Conservation (phyloP, 2,888 invertebrate genomes). For the Hesperia comma region DNA sequence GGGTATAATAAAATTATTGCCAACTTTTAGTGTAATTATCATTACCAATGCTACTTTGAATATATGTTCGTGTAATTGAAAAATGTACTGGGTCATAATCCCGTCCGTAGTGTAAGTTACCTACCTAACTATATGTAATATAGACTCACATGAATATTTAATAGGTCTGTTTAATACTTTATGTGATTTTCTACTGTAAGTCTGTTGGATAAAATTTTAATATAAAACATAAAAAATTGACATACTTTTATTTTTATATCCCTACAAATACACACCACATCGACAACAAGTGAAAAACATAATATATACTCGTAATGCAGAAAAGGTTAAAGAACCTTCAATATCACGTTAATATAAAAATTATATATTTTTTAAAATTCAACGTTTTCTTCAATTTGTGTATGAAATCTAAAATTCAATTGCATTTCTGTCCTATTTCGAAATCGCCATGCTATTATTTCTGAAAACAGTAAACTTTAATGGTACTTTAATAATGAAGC, state of each 20-base stretch:
- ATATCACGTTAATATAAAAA: too few species aligned
- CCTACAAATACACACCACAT: neutral
- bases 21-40: constrained; percentile 46
- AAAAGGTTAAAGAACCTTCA: too few species aligned
- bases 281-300: neutral
- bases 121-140: constrained; percentile 82
- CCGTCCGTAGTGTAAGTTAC: constrained; percentile 82
- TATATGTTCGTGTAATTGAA: constrained; percentile 74
- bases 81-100: constrained; percentile 83
- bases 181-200: constrained; percentile 83
- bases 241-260: constrained; percentile 15
- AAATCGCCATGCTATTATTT: too few species aligned
- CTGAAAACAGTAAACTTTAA: too few species aligned
- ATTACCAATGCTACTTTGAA: constrained; percentile 56
- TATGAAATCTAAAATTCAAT: too few species aligned
- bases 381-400: too few species aligned
- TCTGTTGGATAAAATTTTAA: constrained; percentile 82
- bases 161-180: constrained; percentile 82
- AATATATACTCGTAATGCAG: neutral
- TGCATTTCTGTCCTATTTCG: too few species aligned
- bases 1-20: constrained; percentile 50
- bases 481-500: too few species aligned
- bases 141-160: constrained; percentile 84
- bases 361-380: too few species aligned
- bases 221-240: constrained; percentile 59